Evolutionary conservation across 2,888 invertebrate genomes (phyloP), one percentile per base, ranked within the genome.

Genomic region (Unio delphinus): DNA sequence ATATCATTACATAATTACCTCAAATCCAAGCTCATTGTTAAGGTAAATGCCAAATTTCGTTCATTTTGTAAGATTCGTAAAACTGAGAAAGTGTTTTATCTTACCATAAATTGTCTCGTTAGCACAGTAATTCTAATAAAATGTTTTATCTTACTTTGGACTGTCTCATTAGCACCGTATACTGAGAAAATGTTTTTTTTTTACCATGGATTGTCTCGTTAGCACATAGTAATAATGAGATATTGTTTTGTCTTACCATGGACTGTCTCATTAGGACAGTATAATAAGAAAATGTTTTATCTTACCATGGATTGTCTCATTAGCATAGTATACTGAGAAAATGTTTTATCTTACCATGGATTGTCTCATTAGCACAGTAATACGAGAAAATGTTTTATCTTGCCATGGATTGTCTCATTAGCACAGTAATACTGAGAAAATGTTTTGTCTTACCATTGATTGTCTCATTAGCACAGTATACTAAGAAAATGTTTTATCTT

Each of bases 201-300:
- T 92, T 92, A 94, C 98, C 99, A 89, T 99, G 96, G 72, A 99
- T 95, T 18, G 99, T 99, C 92, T 99, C 99, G 89, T 99, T 99
- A 80, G 95, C 95, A 90, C 99, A 23, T 23, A 99, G 88, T 97
- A 98, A 88, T 97, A 98, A 45, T 45, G 11, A 45, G 11, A 11
- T 11, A 11, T 15, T 15, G 2, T 17, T 3, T 3, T 61, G 80
- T 85, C 87, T 92, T 92, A 94, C 98, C 99, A 89, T 99, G 96
- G 72, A 99, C 95, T 18, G 99, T 99, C 92, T 99, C 99, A 89
- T 99, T 99, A 80, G 95, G 95, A 90, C 99, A 99, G 88, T 97
- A 98, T 45, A 45, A 0, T 45, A 3, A 45, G 11, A 11, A 45
- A 11, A 45, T 15, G 2, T 17, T 3, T 3, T 61, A 80, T 85